Conservation (phyloP, 2,113 vertebrate genomes). For the Datnioides undecimradiatus region DNA sequence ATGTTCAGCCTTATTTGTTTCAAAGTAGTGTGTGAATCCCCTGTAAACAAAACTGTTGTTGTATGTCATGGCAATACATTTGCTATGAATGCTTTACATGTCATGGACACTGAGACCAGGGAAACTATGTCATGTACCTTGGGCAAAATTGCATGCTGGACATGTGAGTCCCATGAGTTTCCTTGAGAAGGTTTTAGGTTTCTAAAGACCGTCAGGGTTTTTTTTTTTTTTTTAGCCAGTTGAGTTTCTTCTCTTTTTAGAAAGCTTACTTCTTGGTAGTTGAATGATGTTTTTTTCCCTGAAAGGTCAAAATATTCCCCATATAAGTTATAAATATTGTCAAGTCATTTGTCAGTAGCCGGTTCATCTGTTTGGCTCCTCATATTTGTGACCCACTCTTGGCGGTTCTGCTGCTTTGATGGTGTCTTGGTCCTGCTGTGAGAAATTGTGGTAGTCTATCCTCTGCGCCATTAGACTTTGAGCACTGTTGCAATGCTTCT, state of each 20-base stretch:
- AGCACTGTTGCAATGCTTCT: neutral
- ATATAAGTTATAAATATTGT: neutral
- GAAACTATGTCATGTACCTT: neutral
- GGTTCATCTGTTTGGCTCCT: neutral
- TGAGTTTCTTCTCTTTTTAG: neutral
- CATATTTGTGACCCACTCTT: neutral
- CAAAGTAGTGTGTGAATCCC: constrained; percentile 14
- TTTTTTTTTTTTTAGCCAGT: too few relatives aligned
- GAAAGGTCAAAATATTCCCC: neutral
- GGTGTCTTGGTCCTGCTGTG: neutral
- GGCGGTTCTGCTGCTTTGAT: neutral
- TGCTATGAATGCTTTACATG: neutral
- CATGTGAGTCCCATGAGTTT: neutral
- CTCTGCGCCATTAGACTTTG: neutral
- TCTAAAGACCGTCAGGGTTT: neutral
- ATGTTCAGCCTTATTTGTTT: constrained; percentile 38
- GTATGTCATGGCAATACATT: neutral
- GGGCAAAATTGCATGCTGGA: neutral
- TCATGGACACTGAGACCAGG: neutral
- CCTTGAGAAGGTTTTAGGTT: neutral
- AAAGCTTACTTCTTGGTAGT: too few relatives aligned
- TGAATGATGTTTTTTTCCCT: neutral
- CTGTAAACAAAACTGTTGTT: neutral
- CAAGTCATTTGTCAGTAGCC: neutral
- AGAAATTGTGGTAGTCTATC: neutral